phyloP scores from a whole-genome alignment of 1,140 invertebrate genomes.

The Tetragonula clypearis region DNA sequence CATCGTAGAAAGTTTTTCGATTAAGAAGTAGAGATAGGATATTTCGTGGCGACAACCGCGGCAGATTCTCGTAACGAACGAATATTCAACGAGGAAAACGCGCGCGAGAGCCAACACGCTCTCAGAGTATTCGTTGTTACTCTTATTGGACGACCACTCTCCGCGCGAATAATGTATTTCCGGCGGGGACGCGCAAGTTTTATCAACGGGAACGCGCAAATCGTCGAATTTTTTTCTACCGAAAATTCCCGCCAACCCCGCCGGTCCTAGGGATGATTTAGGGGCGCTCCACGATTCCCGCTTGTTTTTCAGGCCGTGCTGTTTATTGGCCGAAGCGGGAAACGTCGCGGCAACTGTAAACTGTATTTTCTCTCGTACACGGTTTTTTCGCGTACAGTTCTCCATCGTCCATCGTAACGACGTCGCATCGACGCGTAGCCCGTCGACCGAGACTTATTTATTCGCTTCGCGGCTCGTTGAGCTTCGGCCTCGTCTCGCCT shows the following conservation, averaged over 20 bases:
- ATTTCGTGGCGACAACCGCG: not conserved
- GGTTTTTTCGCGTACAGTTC: constrained; percentile 3
- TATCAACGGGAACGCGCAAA: constrained; percentile 32
- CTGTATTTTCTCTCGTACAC: constrained; percentile 29
- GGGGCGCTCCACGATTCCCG: not conserved
- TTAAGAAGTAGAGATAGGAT: constrained; percentile 19
- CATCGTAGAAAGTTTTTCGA: constrained; percentile 21
- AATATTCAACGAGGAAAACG: constrained; percentile 18
- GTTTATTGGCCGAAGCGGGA: constrained; percentile 52
- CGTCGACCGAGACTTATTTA: constrained; percentile 57
- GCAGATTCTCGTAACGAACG: constrained; percentile 4
- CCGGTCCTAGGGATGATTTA: constrained; percentile 49
- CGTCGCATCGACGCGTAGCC: constrained; percentile 44
- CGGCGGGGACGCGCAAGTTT: constrained; percentile 4
- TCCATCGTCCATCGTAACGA: constrained; percentile 21
- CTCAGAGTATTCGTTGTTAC: constrained; percentile 22
- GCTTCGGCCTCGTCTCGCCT: not conserved
- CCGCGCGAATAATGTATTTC: constrained; percentile 26
- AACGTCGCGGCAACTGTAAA: constrained; percentile 18
- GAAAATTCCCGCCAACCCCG: not conserved
- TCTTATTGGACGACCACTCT: constrained; percentile 10
- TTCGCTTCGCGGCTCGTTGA: constrained; percentile 64
- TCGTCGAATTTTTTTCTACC: constrained; percentile 14
- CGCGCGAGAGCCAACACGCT: not conserved
- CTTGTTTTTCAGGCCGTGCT: constrained; percentile 49